These are phyloP conservation scores for Circaetus cinerascens DNA, from an alignment of 2,113 vertebrate species.

Conservation along the genomic window DNA sequence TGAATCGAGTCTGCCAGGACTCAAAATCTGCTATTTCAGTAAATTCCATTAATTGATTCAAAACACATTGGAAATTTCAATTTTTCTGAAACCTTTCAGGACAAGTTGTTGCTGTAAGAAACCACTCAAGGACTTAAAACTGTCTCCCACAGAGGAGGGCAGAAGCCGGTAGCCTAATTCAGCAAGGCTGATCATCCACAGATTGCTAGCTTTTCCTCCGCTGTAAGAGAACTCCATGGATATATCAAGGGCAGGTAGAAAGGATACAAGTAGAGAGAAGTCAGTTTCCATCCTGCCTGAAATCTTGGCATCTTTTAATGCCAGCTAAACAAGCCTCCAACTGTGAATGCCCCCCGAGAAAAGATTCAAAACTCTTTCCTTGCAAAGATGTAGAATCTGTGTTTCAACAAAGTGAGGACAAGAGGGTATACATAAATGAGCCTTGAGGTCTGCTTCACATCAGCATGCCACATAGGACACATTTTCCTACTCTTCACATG, in stretches of 20 bases:
- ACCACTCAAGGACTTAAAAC: neutral
- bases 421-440: neutral
- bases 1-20: neutral
- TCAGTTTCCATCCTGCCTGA: neutral
- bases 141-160: neutral
- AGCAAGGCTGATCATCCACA: neutral
- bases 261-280: neutral
- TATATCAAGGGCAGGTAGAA: neutral
- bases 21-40: neutral
- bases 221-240: neutral
- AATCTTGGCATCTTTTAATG: neutral
- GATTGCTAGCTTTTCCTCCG: neutral
- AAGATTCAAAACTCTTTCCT: neutral
- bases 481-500: neutral
- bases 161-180: neutral
- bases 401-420: neutral
- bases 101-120: neutral
- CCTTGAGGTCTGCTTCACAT: neutral
- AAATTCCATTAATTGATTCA: neutral
- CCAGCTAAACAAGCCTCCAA: neutral
- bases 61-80: neutral
- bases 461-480: neutral
- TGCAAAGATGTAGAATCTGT: neutral
- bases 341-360: neutral
- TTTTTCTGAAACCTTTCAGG: neutral